Evolutionary conservation across 92 coral and sea anemone species (phyloP).

Genomic region (Phenganax subtilis): DNA sequence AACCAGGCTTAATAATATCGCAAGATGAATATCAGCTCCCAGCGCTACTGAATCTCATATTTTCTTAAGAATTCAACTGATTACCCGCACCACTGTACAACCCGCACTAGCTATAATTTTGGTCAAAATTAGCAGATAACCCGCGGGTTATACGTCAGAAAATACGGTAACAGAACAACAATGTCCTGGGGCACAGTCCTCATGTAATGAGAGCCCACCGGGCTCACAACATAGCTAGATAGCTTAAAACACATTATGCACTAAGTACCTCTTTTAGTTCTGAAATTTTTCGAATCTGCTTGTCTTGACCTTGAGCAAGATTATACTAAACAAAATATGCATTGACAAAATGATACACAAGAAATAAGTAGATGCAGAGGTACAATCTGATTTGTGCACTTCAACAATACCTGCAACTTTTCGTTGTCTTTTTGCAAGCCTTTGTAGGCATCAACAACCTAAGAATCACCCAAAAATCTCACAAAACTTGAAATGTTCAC

Average conservation of each 20-base stretch:
- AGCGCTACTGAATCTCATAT: no score
- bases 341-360: not conserved
- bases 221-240: not conserved
- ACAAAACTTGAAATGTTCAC: not conserved
- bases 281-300: slow-evolving; percentile 84
- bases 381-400: not conserved
- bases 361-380: not conserved
- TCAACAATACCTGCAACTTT: slow-evolving; percentile 65
- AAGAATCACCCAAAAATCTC: not conserved
- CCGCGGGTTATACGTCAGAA: not conserved
- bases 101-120: no score
- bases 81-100: no score
- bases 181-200: no score
- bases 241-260: no score
- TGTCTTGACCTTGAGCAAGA: slow-evolving; percentile 88
- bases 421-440: slow-evolving; percentile 93
- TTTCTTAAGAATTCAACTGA: no score
- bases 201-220: not conserved
- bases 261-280: slow-evolving; percentile 88
- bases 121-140: no score
- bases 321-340: slow-evolving; percentile 43
- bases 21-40: no score
- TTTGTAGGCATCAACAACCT: slow-evolving; percentile 98
- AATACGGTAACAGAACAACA: not conserved
- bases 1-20: no score